phyloP scores from a whole-genome alignment of 2,888 invertebrate genomes.

The Caenorhabditis auriculariae region DNA sequence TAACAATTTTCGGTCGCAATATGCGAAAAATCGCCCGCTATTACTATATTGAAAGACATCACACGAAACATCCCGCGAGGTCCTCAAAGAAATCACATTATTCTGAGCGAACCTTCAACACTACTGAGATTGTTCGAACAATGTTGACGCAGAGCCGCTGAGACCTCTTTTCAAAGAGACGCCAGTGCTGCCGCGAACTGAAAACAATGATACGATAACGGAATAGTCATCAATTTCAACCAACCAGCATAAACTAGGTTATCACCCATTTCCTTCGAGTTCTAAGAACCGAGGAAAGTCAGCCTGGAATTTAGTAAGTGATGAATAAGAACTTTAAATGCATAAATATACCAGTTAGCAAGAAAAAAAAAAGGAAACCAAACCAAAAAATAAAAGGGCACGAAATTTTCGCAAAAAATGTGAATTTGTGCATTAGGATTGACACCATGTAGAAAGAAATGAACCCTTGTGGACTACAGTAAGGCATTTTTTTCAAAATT shows the following conservation, averaged over 20 bases:
- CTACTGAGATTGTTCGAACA: constrained; percentile 42
- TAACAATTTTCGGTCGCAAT: constrained; percentile 54
- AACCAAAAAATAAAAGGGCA: too few relatives aligned
- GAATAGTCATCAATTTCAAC: background rate
- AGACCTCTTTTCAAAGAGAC: constrained; percentile 47
- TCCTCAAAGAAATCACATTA: constrained; percentile 23
- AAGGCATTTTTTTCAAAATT: too few relatives aligned
- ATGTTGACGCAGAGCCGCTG: constrained; percentile 22
- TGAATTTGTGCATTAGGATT: too few relatives aligned
- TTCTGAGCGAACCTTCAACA: background rate
- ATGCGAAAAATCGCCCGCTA: constrained; percentile 55
- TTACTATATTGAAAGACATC: constrained; percentile 56
- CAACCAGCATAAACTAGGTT: constrained; percentile 47
- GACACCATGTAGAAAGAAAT: too few relatives aligned
- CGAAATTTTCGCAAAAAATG: too few relatives aligned
- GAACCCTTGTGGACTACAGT: too few relatives aligned
- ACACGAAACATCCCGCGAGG: constrained; percentile 45
- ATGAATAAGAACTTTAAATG: too few relatives aligned
- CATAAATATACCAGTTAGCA: too few relatives aligned
- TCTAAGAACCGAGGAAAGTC: background rate
- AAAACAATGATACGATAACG: constrained; percentile 10
- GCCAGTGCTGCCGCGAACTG: constrained; percentile 49
- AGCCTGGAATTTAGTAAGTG: too few relatives aligned
- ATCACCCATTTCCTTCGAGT: constrained; percentile 36
- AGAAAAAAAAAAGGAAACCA: too few relatives aligned